Evolutionary conservation across 2,113 vertebrate genomes (phyloP).

Genomic region (Upupa epops): DNA sequence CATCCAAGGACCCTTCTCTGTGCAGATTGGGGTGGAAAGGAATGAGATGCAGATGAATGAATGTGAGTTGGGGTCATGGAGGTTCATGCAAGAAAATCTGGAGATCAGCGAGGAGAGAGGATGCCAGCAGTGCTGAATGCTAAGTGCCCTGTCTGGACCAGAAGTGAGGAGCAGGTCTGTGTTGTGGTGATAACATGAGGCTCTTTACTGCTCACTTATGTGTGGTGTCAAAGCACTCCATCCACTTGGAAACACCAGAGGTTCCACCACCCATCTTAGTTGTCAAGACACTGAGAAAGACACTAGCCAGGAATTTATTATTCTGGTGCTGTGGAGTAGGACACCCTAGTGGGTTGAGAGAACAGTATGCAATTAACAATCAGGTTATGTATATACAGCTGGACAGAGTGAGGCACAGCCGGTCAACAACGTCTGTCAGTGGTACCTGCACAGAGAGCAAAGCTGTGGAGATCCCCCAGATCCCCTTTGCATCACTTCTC

Average conservation of each 20-base stretch:
- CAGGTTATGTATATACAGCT: too few species aligned
- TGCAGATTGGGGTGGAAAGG: not conserved
- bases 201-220: not conserved
- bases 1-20: not conserved
- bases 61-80: rapidly evolving
- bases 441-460: not conserved
- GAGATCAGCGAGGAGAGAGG: not conserved
- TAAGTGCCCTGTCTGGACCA: not conserved
- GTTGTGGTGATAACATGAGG: not conserved
- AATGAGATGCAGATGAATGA: not conserved
- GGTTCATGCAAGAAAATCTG: not conserved
- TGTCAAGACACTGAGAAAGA: not conserved
- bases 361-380: not conserved
- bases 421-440: not conserved
- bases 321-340: rapidly evolving
- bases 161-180: not conserved
- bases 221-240: too few species aligned
- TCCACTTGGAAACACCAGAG: not conserved
- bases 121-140: not conserved
- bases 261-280: not conserved
- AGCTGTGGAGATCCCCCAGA: not conserved
- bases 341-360: not conserved
- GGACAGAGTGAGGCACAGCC: not conserved
- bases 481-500: not conserved
- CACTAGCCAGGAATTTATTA: not conserved